Base-by-base conservation (phyloP, 2,113 vertebrate species). In the Psophia crepitans region DNA sequence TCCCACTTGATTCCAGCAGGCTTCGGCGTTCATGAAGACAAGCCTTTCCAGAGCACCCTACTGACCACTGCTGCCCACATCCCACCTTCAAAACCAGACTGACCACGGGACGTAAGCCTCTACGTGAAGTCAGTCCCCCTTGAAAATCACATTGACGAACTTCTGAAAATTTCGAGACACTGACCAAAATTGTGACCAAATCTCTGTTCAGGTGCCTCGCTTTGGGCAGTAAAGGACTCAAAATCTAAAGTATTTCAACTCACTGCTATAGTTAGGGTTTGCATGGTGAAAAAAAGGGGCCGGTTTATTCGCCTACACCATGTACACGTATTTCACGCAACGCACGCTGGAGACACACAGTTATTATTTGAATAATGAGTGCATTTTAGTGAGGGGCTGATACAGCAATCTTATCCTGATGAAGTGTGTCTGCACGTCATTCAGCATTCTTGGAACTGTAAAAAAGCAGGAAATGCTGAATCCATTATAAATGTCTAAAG, bases 401-500 rank as follows among this genome's bases (percentile, higher is more conserved):
- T 96, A 86, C 97, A 97, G 96, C 97, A 96, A 66, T 93, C 95
- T 84, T 74, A 87, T 21, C 96, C 94, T 96, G 95, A 97, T 97
- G 95, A 95, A 96, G 90, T 87, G 92, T 89, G 90, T 84, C 86
- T 97, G 92, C 90, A 93, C 87, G 80, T 97, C 94, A 97, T 94
- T 95, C 94, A 89, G 95, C 94, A 89, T 97, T 95, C 94, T 89
- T 91, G 86, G 95, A 96, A 73, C 69, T 65, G 81, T 22, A 95
- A 85, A 96, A 96, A 96, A 92, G 92, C 90, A 96, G 97, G 94
- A 96, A 97, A 94, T 93, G 94, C 90, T 96, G 97, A 96, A 95
- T 95, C 97, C 73, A 96, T 96, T 95, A 94, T 71, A 93, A 91
- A 94, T 56, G 69, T 94, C 81, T 96, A 95, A 95, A 96, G 93